Conservation (phyloP, 2,113 vertebrate genomes). For the Myotis yumanensis region DNA sequence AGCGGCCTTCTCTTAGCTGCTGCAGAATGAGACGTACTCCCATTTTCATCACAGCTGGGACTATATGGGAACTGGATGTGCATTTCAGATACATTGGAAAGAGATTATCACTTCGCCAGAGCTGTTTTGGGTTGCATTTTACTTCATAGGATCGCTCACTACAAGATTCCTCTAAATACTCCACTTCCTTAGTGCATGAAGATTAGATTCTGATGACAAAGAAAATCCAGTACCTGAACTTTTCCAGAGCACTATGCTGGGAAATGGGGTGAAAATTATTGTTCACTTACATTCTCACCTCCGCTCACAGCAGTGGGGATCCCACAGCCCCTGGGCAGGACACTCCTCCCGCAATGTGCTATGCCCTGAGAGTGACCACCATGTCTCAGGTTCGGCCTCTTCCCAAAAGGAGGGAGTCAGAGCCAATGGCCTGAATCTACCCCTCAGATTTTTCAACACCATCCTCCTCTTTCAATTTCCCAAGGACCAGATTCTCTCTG, state of each 20-base stretch:
- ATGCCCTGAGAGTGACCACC: background rate
- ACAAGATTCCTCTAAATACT: slow-evolving; percentile 46
- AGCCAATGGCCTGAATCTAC: background rate
- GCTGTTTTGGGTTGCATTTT: slow-evolving; percentile 30
- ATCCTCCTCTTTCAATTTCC: background rate
- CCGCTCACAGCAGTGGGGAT: background rate
- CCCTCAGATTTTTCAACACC: background rate
- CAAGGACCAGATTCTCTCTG: background rate
- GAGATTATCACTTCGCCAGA: slow-evolving; percentile 41
- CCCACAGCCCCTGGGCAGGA: background rate
- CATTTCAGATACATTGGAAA: slow-evolving; percentile 19
- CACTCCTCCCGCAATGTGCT: background rate
- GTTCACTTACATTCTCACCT: background rate
- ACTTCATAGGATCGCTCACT: slow-evolving; percentile 25
- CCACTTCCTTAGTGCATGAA: slow-evolving; percentile 1
- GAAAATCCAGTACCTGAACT: background rate
- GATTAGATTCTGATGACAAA: slow-evolving; percentile 47
- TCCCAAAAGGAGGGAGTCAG: background rate
- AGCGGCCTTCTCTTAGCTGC: background rate
- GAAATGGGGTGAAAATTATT: background rate
- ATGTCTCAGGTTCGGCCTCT: background rate
- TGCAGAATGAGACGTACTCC: background rate
- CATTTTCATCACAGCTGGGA: background rate
- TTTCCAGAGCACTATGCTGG: background rate
- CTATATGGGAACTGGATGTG: background rate